Conservation (phyloP, 2,797 vertebrate species). For the Oreochromis mossambicus region DNA sequence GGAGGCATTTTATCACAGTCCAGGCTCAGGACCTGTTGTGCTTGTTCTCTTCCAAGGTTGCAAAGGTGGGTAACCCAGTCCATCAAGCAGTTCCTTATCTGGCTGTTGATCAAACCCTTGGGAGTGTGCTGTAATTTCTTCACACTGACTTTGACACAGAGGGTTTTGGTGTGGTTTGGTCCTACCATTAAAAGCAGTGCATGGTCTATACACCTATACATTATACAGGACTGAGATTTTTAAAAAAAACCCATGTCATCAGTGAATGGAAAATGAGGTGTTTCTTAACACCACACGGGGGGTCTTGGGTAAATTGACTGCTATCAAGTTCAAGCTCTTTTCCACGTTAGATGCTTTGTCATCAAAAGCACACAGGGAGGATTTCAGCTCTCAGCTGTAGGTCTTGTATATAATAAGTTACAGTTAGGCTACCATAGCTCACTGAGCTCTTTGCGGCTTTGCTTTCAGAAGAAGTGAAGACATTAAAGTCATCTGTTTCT, state of each 20-base stretch:
- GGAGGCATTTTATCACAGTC: constrained; percentile 38
- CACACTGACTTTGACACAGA: constrained; percentile 33
- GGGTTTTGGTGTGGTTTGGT: constrained; percentile 22
- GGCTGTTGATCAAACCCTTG: constrained; percentile 54
- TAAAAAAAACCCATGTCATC: background rate
- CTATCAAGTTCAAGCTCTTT: constrained; percentile 25
- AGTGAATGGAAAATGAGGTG: constrained; percentile 12
- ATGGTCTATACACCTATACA: background rate
- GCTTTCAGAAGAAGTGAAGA: constrained; percentile 52
- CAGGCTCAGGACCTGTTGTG: constrained; percentile 24
- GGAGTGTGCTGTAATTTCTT: constrained; percentile 47
- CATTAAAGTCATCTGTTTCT: constrained; percentile 62
- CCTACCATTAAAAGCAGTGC: background rate
- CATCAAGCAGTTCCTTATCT: constrained; percentile 59
- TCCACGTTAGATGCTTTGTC: constrained; percentile 18
- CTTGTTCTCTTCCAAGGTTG: constrained; percentile 16
- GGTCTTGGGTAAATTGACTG: constrained; percentile 28
- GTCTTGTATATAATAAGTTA: constrained; percentile 56
- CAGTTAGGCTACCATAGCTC: constrained; percentile 33
- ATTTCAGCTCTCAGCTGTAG: constrained; percentile 42
- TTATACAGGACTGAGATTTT: background rate
- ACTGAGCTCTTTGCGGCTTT: constrained; percentile 10
- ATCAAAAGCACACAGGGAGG: constrained; percentile 27
- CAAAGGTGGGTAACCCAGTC: constrained; percentile 34
- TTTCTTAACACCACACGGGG: constrained; percentile 22